These are phyloP conservation scores for Rhingia campestris DNA, from an alignment of 2,888 invertebrate genomes.

Conservation along the genomic window DNA sequence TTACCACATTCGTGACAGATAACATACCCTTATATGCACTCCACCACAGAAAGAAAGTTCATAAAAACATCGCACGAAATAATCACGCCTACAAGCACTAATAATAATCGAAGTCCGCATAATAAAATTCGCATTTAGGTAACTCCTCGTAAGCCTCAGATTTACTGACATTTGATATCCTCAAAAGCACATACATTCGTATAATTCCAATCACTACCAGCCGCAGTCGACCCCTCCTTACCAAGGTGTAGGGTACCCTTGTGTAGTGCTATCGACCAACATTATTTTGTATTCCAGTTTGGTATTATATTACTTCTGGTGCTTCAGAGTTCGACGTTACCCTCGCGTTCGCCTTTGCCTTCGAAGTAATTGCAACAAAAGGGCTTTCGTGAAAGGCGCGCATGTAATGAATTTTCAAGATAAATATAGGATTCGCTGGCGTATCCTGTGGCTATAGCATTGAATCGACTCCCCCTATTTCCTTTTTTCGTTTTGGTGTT, in stretches of 20 bases:
- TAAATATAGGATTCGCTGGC: slow-evolving; percentile 60
- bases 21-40: too few relatives aligned
- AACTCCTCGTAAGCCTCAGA: background rate
- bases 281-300: slow-evolving; percentile 31
- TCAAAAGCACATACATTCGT: too few relatives aligned
- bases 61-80: too few relatives aligned
- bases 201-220: too few relatives aligned
- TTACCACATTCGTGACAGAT: too few relatives aligned
- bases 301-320: slow-evolving; percentile 24
- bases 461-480: slow-evolving; percentile 31
- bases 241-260: too few relatives aligned
- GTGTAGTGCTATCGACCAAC: slow-evolving; percentile 3
- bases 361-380: slow-evolving; percentile 57
- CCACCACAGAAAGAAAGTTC: too few relatives aligned
- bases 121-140: background rate
- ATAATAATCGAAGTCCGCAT: background rate
- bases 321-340: background rate
- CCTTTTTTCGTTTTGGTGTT: slow-evolving; percentile 3
- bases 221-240: too few relatives aligned
- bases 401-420: slow-evolving; percentile 66
- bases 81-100: background rate
- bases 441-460: slow-evolving; percentile 60
- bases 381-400: slow-evolving; percentile 7
- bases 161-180: background rate
- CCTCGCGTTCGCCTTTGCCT: background rate